phyloP scores from a whole-genome alignment of 2,113 vertebrate genomes.

The Gallinago paraguaiae region DNA sequence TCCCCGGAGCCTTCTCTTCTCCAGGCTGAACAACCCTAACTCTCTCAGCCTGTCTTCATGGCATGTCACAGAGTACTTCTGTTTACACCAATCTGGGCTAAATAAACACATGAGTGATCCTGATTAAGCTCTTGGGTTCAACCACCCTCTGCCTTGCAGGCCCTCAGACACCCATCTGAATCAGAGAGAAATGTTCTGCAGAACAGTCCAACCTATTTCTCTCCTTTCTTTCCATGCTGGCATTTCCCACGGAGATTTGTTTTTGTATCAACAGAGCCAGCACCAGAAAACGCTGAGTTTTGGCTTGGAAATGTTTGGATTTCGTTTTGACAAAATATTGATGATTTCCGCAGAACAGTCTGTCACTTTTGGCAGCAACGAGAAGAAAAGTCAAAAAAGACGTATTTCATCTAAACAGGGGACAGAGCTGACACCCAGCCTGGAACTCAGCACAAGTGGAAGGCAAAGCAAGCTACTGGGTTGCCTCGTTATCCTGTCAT shows the following conservation, averaged over 20 bases:
- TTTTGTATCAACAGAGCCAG: background rate
- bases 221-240: background rate
- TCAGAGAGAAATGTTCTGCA: background rate
- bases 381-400: background rate
- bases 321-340: constrained; percentile 43
- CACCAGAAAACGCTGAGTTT: constrained; percentile 39
- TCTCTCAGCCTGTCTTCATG: too few relatives aligned
- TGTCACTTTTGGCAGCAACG: background rate
- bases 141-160: background rate
- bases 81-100: background rate
- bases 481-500: constrained; percentile 10
- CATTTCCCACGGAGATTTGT: constrained; percentile 46
- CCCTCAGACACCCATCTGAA: background rate
- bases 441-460: background rate
- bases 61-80: background rate
- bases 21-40: too few relatives aligned
- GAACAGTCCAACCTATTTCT: background rate
- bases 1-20: too few relatives aligned
- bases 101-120: background rate
- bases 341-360: background rate
- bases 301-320: constrained; percentile 41
- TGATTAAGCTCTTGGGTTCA: constrained; percentile 4
- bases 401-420: background rate
- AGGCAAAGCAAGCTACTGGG: background rate
- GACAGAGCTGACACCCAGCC: constrained; percentile 29